Percentiles rank a stretch among this genome's conserved stretches.
Evolutionary conservation across 2,888 invertebrate species (phyloP).

Genomic region (Drosophila dives): DNA sequence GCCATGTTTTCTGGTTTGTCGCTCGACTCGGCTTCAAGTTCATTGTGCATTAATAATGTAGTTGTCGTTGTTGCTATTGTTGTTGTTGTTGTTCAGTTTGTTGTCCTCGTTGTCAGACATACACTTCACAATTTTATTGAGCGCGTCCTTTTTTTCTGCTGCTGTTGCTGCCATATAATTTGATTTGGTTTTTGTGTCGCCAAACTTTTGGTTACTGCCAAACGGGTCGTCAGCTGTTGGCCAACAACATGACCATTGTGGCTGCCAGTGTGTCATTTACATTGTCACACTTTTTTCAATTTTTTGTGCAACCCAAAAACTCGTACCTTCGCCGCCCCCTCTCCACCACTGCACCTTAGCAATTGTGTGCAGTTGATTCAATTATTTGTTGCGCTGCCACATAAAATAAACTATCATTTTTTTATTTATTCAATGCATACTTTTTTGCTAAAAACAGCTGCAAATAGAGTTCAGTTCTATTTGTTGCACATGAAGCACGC

Average conservation of each 20-base stretch:
- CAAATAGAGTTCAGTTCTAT: not conserved
- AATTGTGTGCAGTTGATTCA: slow-evolving; percentile 46
- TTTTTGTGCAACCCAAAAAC: not conserved
- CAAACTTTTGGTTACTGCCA: slow-evolving; percentile 24
- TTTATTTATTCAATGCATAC: not conserved
- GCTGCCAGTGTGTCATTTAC: slow-evolving; percentile 47
- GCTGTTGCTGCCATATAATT: slow-evolving; percentile 33
- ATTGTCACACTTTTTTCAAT: slow-evolving; percentile 39
- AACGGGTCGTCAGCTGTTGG: slow-evolving; percentile 39
- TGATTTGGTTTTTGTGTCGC: slow-evolving; percentile 50
- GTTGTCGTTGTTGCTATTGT: slow-evolving; percentile 59
- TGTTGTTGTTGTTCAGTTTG: slow-evolving; percentile 8
- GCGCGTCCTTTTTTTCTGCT: slow-evolving; percentile 7
- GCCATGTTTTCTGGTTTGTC: slow-evolving; percentile 68
- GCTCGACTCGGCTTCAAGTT: slow-evolving; percentile 64
- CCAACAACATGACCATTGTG: slow-evolving; percentile 52
- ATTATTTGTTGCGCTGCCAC: slow-evolving; percentile 31
- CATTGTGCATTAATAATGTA: slow-evolving; percentile 79
- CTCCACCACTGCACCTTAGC: slow-evolving; percentile 8
- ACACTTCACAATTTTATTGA: slow-evolving; percentile 2
- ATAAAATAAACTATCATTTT: slow-evolving; percentile 23
- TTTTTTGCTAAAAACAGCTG: slow-evolving; percentile 1
- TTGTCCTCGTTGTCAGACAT: slow-evolving; percentile 21
- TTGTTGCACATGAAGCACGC: not conserved
- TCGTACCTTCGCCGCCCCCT: not conserved